phyloP scores from a whole-genome alignment of 2,888 invertebrate species.

The Trissolcus brochymenae region DNA sequence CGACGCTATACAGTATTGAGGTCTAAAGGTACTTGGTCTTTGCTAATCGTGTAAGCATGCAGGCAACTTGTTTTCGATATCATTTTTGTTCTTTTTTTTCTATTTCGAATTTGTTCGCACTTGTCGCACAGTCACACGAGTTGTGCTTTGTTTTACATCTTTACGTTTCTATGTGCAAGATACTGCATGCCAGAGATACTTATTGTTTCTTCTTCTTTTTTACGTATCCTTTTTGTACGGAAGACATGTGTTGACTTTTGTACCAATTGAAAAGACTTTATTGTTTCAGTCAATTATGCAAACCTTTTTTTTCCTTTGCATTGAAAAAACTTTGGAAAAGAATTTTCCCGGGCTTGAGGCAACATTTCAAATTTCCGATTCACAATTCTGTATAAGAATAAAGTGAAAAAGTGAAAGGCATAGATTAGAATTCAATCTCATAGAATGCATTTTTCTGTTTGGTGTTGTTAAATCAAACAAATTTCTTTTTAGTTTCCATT shows the following conservation, averaged over 20 bases:
- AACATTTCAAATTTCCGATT: no score
- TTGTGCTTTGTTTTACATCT: conserved; percentile 13
- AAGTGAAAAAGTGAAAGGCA: no score
- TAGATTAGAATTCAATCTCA: no score
- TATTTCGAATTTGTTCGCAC: conserved; percentile 26
- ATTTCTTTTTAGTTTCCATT: no score
- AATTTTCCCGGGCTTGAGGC: neutral
- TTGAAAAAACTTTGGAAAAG: conserved; percentile 16
- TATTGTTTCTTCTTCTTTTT: conserved; percentile 16
- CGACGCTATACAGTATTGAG: conserved; percentile 82
- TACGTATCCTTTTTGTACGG: neutral
- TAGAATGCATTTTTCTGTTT: no score
- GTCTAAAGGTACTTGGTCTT: conserved; percentile 76
- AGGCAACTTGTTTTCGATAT: conserved; percentile 19
- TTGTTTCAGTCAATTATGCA: conserved; percentile 10
- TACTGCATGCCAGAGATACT: conserved; percentile 22
- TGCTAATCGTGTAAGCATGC: conserved; percentile 60
- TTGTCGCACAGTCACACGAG: conserved; percentile 45
- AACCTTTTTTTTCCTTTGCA: neutral
- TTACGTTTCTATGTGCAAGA: conserved; percentile 11
- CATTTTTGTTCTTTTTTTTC: conserved; percentile 12
- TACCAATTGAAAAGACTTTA: neutral
- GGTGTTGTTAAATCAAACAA: no score
- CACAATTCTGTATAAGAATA: no score
- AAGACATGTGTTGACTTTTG: conserved; percentile 3